These are phyloP conservation scores for Trachelus stipa DNA, from an alignment of 2,888 invertebrate species.

Conservation along the genomic window DNA sequence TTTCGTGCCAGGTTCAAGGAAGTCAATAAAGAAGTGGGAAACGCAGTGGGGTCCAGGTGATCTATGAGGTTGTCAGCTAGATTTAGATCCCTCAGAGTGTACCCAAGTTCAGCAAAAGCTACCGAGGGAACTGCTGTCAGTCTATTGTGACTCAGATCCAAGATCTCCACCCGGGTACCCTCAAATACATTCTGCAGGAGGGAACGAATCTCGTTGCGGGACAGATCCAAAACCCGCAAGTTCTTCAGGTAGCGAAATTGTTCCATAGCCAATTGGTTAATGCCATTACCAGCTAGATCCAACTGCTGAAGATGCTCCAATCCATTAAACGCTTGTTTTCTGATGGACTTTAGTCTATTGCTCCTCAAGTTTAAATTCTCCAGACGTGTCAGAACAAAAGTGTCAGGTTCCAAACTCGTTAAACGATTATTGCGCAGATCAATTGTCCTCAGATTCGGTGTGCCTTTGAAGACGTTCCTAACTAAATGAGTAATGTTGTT, in stretches of 20 bases:
- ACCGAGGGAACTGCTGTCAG: conserved; percentile 84
- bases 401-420: conserved; percentile 81
- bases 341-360: conserved; percentile 79
- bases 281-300: conserved; percentile 81
- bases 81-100: conserved; percentile 82
- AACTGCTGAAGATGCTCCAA: conserved; percentile 81
- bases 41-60: conserved; percentile 88
- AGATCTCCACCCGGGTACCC: conserved; percentile 82
- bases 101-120: conserved; percentile 82
- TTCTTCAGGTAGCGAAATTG: conserved; percentile 83
- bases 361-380: conserved; percentile 81
- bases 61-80: conserved; percentile 85
- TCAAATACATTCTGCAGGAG: conserved; percentile 83
- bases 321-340: conserved; percentile 82
- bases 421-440: conserved; percentile 87
- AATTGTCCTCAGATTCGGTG: conserved; percentile 80
- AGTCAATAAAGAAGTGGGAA: conserved; percentile 83
- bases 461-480: conserved; percentile 75
- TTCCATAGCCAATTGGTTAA: conserved; percentile 81
- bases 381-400: conserved; percentile 73
- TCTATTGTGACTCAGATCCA: conserved; percentile 83
- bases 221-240: conserved; percentile 79
- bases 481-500: conserved; percentile 81
- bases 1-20: conserved; percentile 84
- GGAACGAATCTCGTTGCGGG: conserved; percentile 78